A percentile compares a stretch with the other conserved stretches of the same genome.
Conservation (phyloP, 2,113 vertebrate species). For the Elaphurus davidianus region DNA sequence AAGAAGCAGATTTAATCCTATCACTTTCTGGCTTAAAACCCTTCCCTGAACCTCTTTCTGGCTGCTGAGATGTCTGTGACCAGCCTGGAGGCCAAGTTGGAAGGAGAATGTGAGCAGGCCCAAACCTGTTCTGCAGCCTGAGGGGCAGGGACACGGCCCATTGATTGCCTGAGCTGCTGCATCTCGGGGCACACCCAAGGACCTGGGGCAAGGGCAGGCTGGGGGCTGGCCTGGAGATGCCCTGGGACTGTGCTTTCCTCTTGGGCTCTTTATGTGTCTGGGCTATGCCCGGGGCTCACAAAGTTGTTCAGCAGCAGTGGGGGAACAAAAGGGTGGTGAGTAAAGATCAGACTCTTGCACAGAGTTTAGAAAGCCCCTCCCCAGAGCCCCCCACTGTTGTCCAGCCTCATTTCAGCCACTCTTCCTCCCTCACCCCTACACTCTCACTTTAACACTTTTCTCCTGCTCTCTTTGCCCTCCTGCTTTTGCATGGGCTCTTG, state of each 20-base stretch:
- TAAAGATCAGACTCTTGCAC: not conserved
- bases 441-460: not conserved
- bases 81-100: not conserved
- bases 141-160: not conserved
- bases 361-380: not conserved
- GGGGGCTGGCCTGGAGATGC: not conserved
- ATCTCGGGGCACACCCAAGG: not conserved
- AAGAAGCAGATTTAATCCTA: not conserved
- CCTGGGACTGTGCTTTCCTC: not conserved
- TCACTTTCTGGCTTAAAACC: not conserved
- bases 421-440: not conserved
- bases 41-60: not conserved
- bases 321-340: not conserved
- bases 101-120: not conserved
- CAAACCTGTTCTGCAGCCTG: not conserved
- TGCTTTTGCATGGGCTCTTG: not conserved
- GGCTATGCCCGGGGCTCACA: not conserved
- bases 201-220: not conserved
- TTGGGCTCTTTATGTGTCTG: not conserved
- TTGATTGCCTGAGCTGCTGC: not conserved
- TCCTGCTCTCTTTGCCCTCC: not conserved
- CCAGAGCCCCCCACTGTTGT: too few species aligned
- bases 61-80: not conserved
- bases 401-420: not conserved
- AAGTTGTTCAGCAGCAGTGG: not conserved